Conservation (phyloP, 2,888 invertebrate species). For the Phengaris alcon region DNA sequence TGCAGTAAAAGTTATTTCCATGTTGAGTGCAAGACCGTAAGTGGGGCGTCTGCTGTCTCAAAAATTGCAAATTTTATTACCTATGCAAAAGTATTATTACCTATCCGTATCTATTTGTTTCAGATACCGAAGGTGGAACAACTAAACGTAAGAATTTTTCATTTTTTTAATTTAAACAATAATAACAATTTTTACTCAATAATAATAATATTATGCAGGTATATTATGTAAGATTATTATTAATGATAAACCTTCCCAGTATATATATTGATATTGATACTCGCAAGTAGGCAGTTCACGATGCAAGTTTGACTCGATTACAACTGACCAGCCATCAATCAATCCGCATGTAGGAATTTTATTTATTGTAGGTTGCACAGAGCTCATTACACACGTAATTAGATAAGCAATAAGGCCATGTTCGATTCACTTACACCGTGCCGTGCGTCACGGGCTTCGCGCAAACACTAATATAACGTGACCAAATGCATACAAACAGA, state of each 20-base stretch:
- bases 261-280: too few relatives aligned
- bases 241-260: too few relatives aligned
- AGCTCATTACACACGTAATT: constrained; percentile 20
- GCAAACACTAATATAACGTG: background rate
- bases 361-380: constrained; percentile 14
- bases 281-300: too few relatives aligned
- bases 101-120: background rate
- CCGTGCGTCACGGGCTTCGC: background rate
- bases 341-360: constrained; percentile 19
- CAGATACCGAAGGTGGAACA: background rate
- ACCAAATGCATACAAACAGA: background rate
- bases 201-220: too few relatives aligned
- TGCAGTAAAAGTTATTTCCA: too few relatives aligned
- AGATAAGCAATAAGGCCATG: constrained; percentile 19
- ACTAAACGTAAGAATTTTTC: background rate
- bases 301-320: background rate
- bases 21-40: too few relatives aligned
- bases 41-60: too few relatives aligned
- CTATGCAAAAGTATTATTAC: too few relatives aligned
- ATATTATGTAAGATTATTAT: too few relatives aligned
- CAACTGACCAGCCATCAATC: background rate
- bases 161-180: background rate
- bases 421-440: constrained; percentile 12
- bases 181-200: too few relatives aligned
- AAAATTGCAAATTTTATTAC: too few relatives aligned